These are phyloP conservation scores for Chelidonichthys spinosus DNA, from an alignment of 2,797 vertebrate genomes.

Conservation along the genomic window DNA sequence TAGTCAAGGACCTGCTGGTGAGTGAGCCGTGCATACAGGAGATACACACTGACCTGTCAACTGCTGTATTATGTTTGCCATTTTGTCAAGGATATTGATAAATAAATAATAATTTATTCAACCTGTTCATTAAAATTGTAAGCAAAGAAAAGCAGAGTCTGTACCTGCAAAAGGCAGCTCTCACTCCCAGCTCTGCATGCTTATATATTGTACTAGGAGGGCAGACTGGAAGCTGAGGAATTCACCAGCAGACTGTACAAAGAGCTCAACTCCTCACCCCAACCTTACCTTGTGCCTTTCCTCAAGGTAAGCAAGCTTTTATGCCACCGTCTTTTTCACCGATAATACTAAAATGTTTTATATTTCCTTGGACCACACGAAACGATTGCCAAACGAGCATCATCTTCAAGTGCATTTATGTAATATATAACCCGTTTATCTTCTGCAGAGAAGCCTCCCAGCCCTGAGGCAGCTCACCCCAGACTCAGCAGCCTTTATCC, in stretches of 20 bases:
- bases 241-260: constrained; percentile 97
- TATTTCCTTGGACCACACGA: neutral
- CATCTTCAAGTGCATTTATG: neutral
- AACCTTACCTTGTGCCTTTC: constrained; percentile 99
- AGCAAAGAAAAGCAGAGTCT: neutral
- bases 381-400: neutral
- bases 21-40: constrained; percentile 62
- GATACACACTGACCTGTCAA: neutral
- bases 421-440: constrained; percentile 18
- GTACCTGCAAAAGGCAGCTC: neutral
- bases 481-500: constrained; percentile 96
- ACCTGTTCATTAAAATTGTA: no score
- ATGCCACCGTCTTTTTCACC: neutral
- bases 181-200: constrained; percentile 6
- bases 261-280: constrained; percentile 98
- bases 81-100: neutral
- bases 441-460: constrained; percentile 94
- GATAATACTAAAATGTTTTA: neutral
- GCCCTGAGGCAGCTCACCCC: constrained; percentile 97
- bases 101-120: neutral
- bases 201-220: constrained; percentile 85
- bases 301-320: constrained; percentile 88
- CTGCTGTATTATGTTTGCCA: neutral
- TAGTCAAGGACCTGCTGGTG: constrained; percentile 96
- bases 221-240: constrained; percentile 96